Evolutionary conservation across 2,113 vertebrate species (phyloP).

Genomic region (Circaetus gallicus): DNA sequence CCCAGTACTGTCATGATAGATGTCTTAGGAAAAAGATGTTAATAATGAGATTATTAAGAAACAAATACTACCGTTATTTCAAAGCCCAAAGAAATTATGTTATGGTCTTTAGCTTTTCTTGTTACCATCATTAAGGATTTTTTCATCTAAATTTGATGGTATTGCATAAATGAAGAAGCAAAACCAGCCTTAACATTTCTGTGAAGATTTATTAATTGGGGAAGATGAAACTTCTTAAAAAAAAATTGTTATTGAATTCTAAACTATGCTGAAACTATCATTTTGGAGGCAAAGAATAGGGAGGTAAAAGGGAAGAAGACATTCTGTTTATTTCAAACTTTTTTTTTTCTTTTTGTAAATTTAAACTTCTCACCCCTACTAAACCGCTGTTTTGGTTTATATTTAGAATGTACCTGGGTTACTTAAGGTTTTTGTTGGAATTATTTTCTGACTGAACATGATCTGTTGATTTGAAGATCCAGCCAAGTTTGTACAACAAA

Average conservation of each 20-base stretch:
- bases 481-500: background rate
- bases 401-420: background rate
- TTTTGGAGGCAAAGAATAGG: background rate
- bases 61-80: background rate
- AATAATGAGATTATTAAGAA: conserved; percentile 22
- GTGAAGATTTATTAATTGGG: background rate
- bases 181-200: background rate
- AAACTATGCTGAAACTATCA: background rate
- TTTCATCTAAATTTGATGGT: background rate
- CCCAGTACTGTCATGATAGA: background rate
- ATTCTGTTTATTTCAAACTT: background rate
- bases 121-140: background rate
- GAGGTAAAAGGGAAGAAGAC: background rate
- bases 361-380: background rate
- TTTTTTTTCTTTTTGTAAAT: background rate
- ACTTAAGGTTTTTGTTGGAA: background rate
- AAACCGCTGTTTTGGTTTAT: background rate
- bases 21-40: background rate
- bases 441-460: background rate
- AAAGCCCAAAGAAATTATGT: background rate
- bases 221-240: background rate
- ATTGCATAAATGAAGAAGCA: background rate
- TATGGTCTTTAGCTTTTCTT: conserved; percentile 6
- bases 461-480: background rate
- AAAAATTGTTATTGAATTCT: background rate